Base-by-base conservation (phyloP, 2,113 vertebrate genomes). In the Sminthopsis crassicaudata region DNA sequence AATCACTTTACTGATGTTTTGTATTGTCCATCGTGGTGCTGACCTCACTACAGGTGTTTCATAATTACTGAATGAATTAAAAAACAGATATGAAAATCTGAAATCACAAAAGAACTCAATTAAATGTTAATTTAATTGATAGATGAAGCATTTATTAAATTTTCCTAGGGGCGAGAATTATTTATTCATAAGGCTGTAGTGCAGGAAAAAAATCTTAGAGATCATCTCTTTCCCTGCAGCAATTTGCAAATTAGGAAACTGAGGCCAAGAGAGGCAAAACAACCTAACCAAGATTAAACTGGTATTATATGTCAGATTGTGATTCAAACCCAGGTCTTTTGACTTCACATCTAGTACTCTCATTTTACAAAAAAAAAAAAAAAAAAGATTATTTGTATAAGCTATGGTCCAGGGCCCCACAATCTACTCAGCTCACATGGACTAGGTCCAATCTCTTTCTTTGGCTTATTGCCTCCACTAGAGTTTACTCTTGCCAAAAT, bases 51-150 rank as follows among this genome's bases (percentile, higher is more conserved):
- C 48, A 50, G 92, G 30, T 92, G 30, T 76, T 93, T 93, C 30
- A 96, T 90, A 94, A 90, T 36, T 84, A 91, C 48, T 88, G 90
- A 22, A 84, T 90, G 84, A 93, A 92, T 90, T 19, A 10, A 50
- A 92, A 46, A 53, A 90, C 52, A 95, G 76, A 92, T 0, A 55
- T 84, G 50, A 96, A 89, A 54, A 93, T 22, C 91, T 23, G 24
- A 50, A 90, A 25, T 42, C 90, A 88, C 67, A 94, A 94, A 93
- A 92, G 91, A 46, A 36, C 30, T 91, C 90, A 94, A 89, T 94
- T 91, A 91, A 51, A 46, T 42, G 5, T 84, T 84, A 84, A n/a
- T 42, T 42, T 42, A n/a, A 84, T 22, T 36, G 14, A 76, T 76
- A 19, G 60, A 76, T 76, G 42, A 67, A 42, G n/a, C n/a, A 23